Evolutionary conservation across 2,797 vertebrate genomes (phyloP).

Genomic region (Buphagus erythrorhynchus): DNA sequence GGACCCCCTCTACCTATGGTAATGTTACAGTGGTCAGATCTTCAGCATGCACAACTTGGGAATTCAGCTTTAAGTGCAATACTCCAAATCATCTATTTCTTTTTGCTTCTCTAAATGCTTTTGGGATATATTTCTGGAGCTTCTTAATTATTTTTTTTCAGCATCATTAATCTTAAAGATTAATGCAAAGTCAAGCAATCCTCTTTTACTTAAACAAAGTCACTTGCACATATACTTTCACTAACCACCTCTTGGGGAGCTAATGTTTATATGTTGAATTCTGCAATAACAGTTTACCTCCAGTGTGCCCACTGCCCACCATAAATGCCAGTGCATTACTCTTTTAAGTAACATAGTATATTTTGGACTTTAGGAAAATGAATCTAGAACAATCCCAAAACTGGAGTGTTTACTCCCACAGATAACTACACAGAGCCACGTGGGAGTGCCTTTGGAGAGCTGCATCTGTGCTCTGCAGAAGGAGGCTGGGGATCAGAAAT

Average conservation of each 20-base stretch:
- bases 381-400: background rate
- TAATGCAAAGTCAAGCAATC: background rate
- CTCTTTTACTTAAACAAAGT: background rate
- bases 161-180: background rate
- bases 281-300: background rate
- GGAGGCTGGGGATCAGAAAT: background rate
- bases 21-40: background rate
- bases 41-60: background rate
- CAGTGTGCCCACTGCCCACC: background rate
- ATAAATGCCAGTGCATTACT: background rate
- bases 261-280: background rate
- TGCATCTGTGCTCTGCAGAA: background rate
- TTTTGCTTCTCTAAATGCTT: background rate
- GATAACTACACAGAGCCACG: background rate
- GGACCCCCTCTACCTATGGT: background rate
- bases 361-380: background rate
- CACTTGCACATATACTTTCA: background rate
- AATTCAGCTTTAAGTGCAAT: background rate
- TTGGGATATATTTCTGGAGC: background rate
- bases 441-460: background rate
- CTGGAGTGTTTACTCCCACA: background rate
- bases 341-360: background rate
- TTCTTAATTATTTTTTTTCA: background rate
- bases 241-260: background rate
- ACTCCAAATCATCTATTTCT: background rate